These are phyloP conservation scores for Agrilus planipennis DNA, from an alignment of 1,140 invertebrate species.

Conservation along the genomic window DNA sequence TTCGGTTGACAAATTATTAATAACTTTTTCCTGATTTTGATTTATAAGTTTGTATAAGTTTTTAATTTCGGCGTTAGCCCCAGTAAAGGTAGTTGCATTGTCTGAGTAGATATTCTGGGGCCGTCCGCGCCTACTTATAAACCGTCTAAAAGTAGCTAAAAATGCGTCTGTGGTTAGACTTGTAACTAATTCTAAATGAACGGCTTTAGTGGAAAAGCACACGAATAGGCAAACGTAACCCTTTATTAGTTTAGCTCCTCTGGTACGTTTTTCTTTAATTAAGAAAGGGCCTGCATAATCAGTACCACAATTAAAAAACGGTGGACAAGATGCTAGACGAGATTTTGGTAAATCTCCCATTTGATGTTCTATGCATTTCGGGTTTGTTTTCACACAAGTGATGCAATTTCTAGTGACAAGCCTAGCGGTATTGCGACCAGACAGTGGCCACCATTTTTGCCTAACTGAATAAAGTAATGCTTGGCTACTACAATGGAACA, in stretches of 20 bases:
- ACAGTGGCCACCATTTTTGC: constrained; percentile 17
- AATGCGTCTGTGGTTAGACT: constrained; percentile 26
- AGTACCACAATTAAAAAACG: constrained; percentile 13
- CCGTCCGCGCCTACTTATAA: constrained; percentile 27
- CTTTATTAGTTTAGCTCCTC: constrained; percentile 24
- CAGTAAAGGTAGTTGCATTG: constrained; percentile 32
- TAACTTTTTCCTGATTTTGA: too few relatives aligned
- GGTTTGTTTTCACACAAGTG: constrained; percentile 12
- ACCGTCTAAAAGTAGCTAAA: constrained; percentile 23
- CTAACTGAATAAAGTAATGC: constrained; percentile 13
- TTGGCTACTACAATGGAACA: constrained; percentile 19
- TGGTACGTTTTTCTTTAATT: constrained; percentile 14
- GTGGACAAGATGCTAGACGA: constrained; percentile 9
- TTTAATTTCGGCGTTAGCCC: constrained; percentile 16
- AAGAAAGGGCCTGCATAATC: constrained; percentile 21
- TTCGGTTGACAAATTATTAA: too few relatives aligned
- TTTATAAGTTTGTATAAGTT: neutral
- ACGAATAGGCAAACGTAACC: too few relatives aligned
- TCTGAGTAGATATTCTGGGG: constrained; percentile 27
- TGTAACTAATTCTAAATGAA: constrained; percentile 35
- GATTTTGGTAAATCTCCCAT: constrained; percentile 19
- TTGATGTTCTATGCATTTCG: constrained; percentile 7
- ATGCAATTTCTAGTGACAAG: constrained; percentile 12
- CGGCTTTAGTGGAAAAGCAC: constrained; percentile 32
- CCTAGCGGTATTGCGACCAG: constrained; percentile 12